These are phyloP conservation scores for Onychostoma macrolepis DNA, from an alignment of 2,113 vertebrate genomes.

Conservation along the genomic window DNA sequence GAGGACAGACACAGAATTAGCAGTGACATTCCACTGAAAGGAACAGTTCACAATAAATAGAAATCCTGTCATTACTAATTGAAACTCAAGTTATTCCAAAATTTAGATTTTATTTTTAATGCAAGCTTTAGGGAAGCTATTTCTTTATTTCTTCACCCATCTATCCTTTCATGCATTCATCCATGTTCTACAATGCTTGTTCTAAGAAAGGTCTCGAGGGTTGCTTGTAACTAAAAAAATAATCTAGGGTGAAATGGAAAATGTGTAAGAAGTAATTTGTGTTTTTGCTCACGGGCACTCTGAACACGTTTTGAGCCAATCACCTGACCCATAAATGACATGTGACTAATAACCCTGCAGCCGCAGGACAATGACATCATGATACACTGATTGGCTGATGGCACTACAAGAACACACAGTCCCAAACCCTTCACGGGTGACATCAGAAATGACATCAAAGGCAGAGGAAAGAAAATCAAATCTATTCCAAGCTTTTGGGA, in stretches of 20 bases:
- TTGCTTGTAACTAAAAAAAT: background rate
- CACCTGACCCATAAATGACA: background rate
- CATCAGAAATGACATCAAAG: background rate
- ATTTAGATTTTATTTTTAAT: background rate
- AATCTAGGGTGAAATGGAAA: background rate
- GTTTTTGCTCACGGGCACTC: background rate
- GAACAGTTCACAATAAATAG: background rate
- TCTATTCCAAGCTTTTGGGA: background rate
- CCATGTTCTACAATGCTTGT: background rate
- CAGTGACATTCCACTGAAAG: background rate
- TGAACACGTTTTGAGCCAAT: background rate
- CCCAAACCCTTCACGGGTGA: background rate
- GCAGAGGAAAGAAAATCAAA: background rate
- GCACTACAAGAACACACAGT: background rate
- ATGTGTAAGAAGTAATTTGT: background rate
- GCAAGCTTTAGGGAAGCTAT: background rate
- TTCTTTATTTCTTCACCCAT: no score
- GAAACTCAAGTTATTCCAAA: background rate
- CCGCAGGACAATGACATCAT: background rate
- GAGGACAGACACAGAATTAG: background rate
- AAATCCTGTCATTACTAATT: background rate
- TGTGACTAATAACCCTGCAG: background rate
- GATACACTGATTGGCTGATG: background rate
- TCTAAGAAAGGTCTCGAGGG: background rate
- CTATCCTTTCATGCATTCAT: background rate